Evolutionary conservation across 2,888 invertebrate species (phyloP).

Genomic region (Meghimatium bilineatum): DNA sequence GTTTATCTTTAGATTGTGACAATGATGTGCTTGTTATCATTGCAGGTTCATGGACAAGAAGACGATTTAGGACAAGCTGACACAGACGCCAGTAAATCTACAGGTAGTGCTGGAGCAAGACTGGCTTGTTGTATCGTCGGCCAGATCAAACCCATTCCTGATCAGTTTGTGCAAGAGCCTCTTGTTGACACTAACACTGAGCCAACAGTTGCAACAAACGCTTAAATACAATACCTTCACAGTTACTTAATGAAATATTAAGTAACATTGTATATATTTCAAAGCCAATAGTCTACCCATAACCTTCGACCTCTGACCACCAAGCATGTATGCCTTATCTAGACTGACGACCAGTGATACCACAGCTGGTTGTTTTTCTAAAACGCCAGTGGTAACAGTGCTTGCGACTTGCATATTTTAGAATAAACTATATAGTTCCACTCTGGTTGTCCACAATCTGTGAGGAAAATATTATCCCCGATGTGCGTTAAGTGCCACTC

Average conservation of each 20-base stretch:
- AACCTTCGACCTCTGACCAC: no score
- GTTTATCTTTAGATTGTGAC: no score
- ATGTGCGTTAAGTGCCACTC: no score
- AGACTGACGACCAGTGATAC: no score
- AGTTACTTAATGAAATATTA: neutral
- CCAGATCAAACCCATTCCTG: neutral
- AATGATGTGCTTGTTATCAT: neutral
- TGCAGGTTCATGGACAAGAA: neutral
- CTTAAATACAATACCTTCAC: neutral
- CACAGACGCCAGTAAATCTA: neutral
- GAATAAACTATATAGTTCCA: no score
- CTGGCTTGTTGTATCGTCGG: constrained; percentile 1
- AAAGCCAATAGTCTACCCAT: no score
- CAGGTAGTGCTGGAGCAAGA: neutral
- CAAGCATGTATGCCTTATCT: no score
- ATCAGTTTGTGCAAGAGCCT: neutral
- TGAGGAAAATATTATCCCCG: no score
- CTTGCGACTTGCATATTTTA: no score
- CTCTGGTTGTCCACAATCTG: no score
- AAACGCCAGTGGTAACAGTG: no score
- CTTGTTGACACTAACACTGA: neutral
- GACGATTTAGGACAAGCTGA: neutral
- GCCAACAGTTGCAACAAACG: neutral
- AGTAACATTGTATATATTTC: neutral
- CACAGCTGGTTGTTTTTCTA: no score